Evolutionary conservation across 2,888 invertebrate genomes (phyloP).

Genomic region (Polylopha cassiicola): DNA sequence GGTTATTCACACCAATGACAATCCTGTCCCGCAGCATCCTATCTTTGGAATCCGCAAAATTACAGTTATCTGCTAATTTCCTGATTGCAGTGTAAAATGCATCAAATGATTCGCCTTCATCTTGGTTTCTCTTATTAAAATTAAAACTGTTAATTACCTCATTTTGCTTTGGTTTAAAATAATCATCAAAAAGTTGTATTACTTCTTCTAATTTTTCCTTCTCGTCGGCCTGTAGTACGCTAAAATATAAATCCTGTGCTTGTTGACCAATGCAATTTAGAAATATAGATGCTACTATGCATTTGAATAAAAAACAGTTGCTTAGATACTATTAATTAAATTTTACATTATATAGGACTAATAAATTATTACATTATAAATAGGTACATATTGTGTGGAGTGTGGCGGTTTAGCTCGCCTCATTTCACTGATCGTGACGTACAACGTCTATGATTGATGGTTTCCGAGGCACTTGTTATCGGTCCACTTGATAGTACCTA

Average conservation of each 20-base stretch:
- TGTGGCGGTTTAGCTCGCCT: too few species aligned
- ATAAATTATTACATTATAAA: too few species aligned
- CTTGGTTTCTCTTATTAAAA: not conserved
- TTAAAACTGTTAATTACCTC: not conserved
- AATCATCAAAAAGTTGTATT: not conserved
- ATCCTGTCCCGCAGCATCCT: constrained; percentile 5
- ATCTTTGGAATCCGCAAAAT: not conserved
- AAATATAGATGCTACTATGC: too few species aligned
- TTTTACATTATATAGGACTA: too few species aligned
- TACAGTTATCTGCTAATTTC: constrained; percentile 2
- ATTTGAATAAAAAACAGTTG: too few species aligned
- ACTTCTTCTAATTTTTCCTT: constrained; percentile 3
- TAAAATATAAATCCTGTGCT: not conserved
- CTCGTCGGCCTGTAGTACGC: not conserved
- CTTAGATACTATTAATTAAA: too few species aligned
- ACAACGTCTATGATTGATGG: too few species aligned
- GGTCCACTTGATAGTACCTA: too few species aligned
- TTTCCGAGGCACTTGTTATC: too few species aligned
- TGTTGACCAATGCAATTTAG: constrained; percentile 1
- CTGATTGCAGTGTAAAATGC: not conserved
- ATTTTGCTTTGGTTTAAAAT: constrained; percentile 4
- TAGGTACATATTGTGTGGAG: too few species aligned
- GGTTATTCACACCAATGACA: not conserved
- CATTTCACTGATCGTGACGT: too few species aligned
- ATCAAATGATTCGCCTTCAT: constrained; percentile 1